These are phyloP conservation scores for Microdon myrmicae DNA, from an alignment of 2,888 invertebrate species.

Conservation along the genomic window DNA sequence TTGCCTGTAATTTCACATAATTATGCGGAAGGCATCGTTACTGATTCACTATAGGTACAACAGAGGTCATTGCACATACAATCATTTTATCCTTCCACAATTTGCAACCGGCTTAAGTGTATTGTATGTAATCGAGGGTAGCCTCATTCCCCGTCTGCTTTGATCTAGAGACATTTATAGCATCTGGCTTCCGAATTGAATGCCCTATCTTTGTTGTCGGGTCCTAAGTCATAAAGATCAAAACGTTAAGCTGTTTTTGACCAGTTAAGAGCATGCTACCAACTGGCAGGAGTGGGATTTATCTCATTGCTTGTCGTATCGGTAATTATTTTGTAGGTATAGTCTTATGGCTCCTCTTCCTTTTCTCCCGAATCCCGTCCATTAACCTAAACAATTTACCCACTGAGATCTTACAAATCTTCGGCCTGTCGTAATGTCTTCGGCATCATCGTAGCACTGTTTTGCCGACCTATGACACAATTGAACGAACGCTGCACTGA, in stretches of 20 bases:
- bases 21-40: no score
- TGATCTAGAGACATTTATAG: no score
- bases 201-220: conserved; percentile 30
- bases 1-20: no score
- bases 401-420: conserved; percentile 20
- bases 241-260: conserved; percentile 43
- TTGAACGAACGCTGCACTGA: conserved; percentile 52
- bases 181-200: conserved; percentile 47
- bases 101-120: no score
- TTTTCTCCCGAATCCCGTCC: conserved; percentile 4
- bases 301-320: conserved; percentile 18
- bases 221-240: conserved; percentile 41
- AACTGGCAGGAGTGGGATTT: conserved; percentile 23
- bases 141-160: no score
- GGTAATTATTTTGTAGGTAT: conserved; percentile 40
- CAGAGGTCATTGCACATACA: no score
- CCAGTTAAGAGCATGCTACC: conserved; percentile 42
- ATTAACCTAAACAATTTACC: conserved; percentile 25
- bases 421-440: conserved; percentile 7
- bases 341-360: conserved; percentile 7
- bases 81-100: no score
- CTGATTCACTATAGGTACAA: no score
- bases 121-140: no score
- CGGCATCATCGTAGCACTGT: conserved; percentile 26
- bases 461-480: conserved; percentile 55